Evolutionary conservation across 2,888 invertebrate species (phyloP).

Genomic region (Melangyna quadrimaculata): DNA sequence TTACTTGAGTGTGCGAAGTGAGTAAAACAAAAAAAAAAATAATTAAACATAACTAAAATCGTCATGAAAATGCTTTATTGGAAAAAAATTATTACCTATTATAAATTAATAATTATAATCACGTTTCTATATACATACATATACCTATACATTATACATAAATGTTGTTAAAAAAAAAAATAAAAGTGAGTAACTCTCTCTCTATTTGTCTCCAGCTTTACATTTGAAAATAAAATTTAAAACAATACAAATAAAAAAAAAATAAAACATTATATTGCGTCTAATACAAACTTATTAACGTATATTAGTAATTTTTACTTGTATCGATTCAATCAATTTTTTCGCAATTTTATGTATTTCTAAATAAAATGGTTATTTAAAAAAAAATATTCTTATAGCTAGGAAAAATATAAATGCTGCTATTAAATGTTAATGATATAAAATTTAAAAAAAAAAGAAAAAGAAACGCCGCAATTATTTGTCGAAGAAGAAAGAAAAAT

Average conservation of each 20-base stretch:
- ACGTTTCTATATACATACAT: slow-evolving; percentile 18
- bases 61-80: slow-evolving; percentile 30
- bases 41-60: background rate
- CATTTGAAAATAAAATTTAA: background rate
- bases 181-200: background rate
- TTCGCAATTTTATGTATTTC: slow-evolving; percentile 48
- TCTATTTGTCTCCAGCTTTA: slow-evolving; percentile 31
- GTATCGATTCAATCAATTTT: slow-evolving; percentile 49
- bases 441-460: background rate
- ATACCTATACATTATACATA: background rate
- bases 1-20: background rate
- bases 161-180: background rate
- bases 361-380: slow-evolving; percentile 2
- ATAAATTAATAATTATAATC: background rate
- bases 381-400: slow-evolving; percentile 43
- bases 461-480: background rate
- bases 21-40: background rate
- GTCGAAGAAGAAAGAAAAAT: background rate
- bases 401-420: slow-evolving; percentile 35
- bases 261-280: background rate
- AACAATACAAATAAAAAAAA: no score
- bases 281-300: slow-evolving; percentile 7
- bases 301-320: slow-evolving; percentile 57
- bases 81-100: background rate
- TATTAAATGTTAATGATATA: slow-evolving; percentile 5